Evolutionary conservation across 2,888 invertebrate genomes (phyloP).

Genomic region (Pristionchus exspectatus): DNA sequence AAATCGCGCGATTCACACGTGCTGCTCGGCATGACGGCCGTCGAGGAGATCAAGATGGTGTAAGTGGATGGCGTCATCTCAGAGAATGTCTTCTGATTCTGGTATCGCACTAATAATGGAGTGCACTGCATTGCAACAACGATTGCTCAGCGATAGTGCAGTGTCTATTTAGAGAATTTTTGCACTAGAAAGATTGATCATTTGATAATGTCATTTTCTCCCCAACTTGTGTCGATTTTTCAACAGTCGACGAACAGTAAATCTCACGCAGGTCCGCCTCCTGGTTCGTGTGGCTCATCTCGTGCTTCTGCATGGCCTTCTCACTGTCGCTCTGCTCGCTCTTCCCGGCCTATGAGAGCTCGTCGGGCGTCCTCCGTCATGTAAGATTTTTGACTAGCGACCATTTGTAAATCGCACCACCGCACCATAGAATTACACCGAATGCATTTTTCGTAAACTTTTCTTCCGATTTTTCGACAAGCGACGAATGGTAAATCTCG

Average conservation of each 20-base stretch:
- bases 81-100: no score
- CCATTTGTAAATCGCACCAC: background rate
- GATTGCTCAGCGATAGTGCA: background rate
- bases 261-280: background rate
- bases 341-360: conserved; percentile 31
- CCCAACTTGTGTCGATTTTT: background rate
- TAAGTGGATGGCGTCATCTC: conserved; percentile 1
- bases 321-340: conserved; percentile 12
- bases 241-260: background rate
- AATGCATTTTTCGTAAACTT: background rate
- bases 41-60: conserved; percentile 42
- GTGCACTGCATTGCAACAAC: background rate
- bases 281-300: conserved; percentile 28
- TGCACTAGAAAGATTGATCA: no score
- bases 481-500: background rate
- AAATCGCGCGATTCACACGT: background rate
- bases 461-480: background rate
- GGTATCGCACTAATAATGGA: no score
- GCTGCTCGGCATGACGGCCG: background rate
- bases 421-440: background rate
- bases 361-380: background rate
- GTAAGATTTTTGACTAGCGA: background rate
- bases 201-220: no score
- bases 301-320: conserved; percentile 43
- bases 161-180: no score